Evolutionary conservation across 2,888 invertebrate genomes (phyloP).

Genomic region (Eugnorisma glareosa): DNA sequence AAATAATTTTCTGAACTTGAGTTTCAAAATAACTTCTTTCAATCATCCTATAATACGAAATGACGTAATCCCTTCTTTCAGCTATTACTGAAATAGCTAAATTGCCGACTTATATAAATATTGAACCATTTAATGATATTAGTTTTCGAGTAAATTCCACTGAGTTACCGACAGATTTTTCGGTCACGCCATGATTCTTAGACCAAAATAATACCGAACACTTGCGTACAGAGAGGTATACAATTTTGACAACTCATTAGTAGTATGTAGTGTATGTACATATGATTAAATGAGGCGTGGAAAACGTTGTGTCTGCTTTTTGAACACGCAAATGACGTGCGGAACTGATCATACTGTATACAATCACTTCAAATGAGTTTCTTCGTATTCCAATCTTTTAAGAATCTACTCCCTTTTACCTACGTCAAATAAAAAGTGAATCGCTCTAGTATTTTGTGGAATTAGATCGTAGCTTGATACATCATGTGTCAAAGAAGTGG

Average conservation of each 20-base stretch:
- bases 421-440: slow-evolving; percentile 16
- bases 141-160: slow-evolving; percentile 35
- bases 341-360: slow-evolving; percentile 60
- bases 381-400: slow-evolving; percentile 44
- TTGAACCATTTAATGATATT: slow-evolving; percentile 5
- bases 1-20: neutral
- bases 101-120: slow-evolving; percentile 3
- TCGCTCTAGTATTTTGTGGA: neutral
- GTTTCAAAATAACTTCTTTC: neutral
- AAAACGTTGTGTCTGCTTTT: slow-evolving; percentile 66
- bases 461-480: neutral
- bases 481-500: neutral
- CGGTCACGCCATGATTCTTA: slow-evolving; percentile 56
- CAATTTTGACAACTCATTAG: slow-evolving; percentile 67
- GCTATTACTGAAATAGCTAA: slow-evolving; percentile 13
- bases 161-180: slow-evolving; percentile 34
- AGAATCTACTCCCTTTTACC: slow-evolving; percentile 33
- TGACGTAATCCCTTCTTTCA: neutral
- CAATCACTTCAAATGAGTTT: slow-evolving; percentile 56
- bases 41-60: neutral
- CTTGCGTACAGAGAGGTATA: slow-evolving; percentile 58
- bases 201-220: slow-evolving; percentile 54
- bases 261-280: slow-evolving; percentile 61
- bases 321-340: slow-evolving; percentile 64
- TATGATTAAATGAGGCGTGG: slow-evolving; percentile 65